Evolutionary conservation across 1,140 invertebrate species (phyloP).

Genomic region (Drosophila pseudoananassae): DNA sequence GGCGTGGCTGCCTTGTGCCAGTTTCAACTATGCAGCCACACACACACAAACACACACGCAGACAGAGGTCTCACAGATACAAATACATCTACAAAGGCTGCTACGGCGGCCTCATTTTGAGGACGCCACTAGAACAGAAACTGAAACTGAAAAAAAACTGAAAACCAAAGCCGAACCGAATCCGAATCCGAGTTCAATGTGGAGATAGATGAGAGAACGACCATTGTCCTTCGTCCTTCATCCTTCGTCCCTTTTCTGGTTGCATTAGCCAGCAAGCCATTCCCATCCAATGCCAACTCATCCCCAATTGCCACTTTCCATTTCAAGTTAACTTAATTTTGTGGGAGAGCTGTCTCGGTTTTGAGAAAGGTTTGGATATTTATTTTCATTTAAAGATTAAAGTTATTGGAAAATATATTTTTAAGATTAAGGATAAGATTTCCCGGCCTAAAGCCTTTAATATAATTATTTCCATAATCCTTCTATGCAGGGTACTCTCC

Average conservation of each 20-base stretch:
- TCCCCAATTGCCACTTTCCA: slow-evolving; percentile 2
- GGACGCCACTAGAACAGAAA: slow-evolving; percentile 42
- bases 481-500: background rate
- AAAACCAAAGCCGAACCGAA: slow-evolving; percentile 18
- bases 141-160: slow-evolving; percentile 21
- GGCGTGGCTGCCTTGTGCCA: slow-evolving; percentile 74
- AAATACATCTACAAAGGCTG: slow-evolving; percentile 13
- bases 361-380: too few relatives aligned
- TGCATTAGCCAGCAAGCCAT: slow-evolving; percentile 15
- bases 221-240: slow-evolving; percentile 26
- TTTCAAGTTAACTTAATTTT: background rate
- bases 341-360: too few relatives aligned
- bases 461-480: too few relatives aligned
- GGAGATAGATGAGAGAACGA: background rate
- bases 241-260: slow-evolving; percentile 5
- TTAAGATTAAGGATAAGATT: too few relatives aligned
- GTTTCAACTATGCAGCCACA: slow-evolving; percentile 55
- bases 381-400: too few relatives aligned
- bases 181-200: slow-evolving; percentile 11
- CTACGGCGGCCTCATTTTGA: slow-evolving; percentile 61
- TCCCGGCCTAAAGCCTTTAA: too few relatives aligned
- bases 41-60: background rate
- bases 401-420: too few relatives aligned
- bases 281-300: background rate
- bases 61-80: slow-evolving; percentile 8